Percentiles rank a stretch among this genome's conserved stretches.
phyloP scores from a whole-genome alignment of 2,797 vertebrate genomes.

The Pseudochaenichthys georgianus region DNA sequence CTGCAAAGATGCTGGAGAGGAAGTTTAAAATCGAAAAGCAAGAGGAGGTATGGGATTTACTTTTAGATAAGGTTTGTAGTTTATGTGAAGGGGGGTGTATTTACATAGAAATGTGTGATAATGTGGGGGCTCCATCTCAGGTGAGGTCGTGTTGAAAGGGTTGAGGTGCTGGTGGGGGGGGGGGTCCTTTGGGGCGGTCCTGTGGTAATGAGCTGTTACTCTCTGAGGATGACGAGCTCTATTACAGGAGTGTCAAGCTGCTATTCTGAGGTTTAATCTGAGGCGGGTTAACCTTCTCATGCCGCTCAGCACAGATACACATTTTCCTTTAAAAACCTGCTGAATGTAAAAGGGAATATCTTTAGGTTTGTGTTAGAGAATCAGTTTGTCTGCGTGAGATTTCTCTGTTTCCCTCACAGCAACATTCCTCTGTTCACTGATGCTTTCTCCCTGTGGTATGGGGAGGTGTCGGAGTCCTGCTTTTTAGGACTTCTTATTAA shows the following conservation, averaged over 20 bases:
- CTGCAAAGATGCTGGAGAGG: conserved; percentile 7
- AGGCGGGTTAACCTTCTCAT: conserved; percentile 69
- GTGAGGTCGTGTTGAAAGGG: conserved; percentile 54
- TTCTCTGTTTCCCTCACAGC: conserved; percentile 14
- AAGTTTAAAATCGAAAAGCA: conserved; percentile 11
- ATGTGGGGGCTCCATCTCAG: conserved; percentile 36
- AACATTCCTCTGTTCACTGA: background rate
- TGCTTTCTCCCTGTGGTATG: background rate
- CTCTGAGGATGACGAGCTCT: conserved; percentile 78
- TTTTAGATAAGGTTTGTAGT: conserved; percentile 19
- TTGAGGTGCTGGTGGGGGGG: conserved; percentile 37
- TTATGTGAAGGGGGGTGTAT: background rate
- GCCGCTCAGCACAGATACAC: conserved; percentile 65
- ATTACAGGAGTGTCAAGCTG: conserved; percentile 71
- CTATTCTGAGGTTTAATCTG: conserved; percentile 82
- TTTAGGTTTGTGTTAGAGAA: background rate
- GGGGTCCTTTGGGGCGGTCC: conserved; percentile 73
- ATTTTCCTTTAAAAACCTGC: conserved; percentile 39
- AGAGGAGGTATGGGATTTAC: conserved; percentile 12
- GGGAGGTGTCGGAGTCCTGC: conserved; percentile 6
- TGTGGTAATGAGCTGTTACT: conserved; percentile 85
- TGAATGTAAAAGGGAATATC: conserved; percentile 6
- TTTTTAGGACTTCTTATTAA: background rate
- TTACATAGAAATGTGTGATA: conserved; percentile 11
- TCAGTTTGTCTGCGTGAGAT: background rate